Conservation (phyloP, 2,113 vertebrate genomes). For the Menidia beryllina region DNA sequence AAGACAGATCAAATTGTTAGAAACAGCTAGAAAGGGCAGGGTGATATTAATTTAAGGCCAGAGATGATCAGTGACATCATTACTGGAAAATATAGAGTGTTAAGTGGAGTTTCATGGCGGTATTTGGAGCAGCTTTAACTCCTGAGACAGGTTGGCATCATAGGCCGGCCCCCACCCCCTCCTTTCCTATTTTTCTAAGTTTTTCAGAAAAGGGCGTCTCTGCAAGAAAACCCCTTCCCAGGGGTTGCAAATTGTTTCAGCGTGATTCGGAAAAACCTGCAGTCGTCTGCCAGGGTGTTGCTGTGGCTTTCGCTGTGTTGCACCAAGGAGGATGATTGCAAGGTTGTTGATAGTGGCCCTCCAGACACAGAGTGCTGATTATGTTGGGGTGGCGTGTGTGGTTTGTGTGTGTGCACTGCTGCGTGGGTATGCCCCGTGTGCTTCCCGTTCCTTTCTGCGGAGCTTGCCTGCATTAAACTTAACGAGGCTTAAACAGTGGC, state of each 20-base stretch:
- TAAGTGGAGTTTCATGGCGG: not conserved
- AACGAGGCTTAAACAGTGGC: constrained; percentile 53
- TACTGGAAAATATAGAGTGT: constrained; percentile 18
- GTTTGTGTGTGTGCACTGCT: constrained; percentile 40
- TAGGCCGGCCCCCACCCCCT: constrained; percentile 23
- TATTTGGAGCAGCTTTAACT: constrained; percentile 14
- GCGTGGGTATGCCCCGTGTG: constrained; percentile 37
- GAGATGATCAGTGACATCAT: constrained; percentile 21
- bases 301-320: constrained; percentile 50
- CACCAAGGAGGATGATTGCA: constrained; percentile 71
- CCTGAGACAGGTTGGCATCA: constrained; percentile 1
- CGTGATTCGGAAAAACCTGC: constrained; percentile 25
- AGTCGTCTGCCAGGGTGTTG: constrained; percentile 26
- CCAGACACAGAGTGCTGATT: constrained; percentile 70
- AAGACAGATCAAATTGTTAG: constrained; percentile 31
- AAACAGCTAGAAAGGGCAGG: constrained; percentile 13
- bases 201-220: constrained; percentile 3
- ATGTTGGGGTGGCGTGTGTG: constrained; percentile 66
- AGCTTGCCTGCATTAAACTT: constrained; percentile 52
- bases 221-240: constrained; percentile 20
- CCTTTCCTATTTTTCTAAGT: not conserved
- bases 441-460: constrained; percentile 22
- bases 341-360: constrained; percentile 70
- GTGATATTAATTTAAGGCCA: constrained; percentile 34
- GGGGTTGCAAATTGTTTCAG: constrained; percentile 18